Conservation (phyloP, 2,113 vertebrate species). For the Sitta europaea region DNA sequence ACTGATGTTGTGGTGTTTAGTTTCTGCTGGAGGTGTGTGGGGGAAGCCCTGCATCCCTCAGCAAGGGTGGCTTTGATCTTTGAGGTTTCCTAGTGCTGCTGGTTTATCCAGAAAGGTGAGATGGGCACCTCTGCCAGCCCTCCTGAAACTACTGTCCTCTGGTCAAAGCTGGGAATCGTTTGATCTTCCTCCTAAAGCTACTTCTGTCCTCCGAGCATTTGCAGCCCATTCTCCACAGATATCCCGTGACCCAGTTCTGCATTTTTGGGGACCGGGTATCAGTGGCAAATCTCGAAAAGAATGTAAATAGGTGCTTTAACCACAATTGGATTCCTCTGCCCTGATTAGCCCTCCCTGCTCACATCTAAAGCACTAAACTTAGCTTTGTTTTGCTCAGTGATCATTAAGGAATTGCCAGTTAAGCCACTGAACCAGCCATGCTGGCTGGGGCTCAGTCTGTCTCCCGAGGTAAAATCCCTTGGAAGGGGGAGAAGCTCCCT, state of each 20-base stretch:
- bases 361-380: not conserved
- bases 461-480: not conserved
- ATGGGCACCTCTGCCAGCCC: not conserved
- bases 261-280: not conserved
- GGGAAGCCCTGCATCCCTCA: not conserved
- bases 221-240: not conserved
- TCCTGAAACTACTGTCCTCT: not conserved
- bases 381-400: not conserved
- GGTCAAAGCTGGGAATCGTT: not conserved
- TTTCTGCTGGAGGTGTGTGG: not conserved
- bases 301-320: not conserved
- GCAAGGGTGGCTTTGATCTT: not conserved
- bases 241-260: not conserved
- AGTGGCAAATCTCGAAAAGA: not conserved
- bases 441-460: not conserved
- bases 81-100: not conserved
- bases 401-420: not conserved
- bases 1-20: not conserved
- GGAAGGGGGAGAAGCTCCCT: not conserved
- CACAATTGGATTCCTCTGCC: not conserved
- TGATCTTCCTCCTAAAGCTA: not conserved
- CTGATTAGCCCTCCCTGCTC: not conserved
- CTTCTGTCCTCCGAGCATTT: not conserved
- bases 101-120: not conserved
- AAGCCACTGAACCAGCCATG: not conserved